Percentiles rank a stretch among this genome's conserved stretches.
phyloP scores from a whole-genome alignment of 2,888 invertebrate genomes.

The Dyspetes luteomarginatus region DNA sequence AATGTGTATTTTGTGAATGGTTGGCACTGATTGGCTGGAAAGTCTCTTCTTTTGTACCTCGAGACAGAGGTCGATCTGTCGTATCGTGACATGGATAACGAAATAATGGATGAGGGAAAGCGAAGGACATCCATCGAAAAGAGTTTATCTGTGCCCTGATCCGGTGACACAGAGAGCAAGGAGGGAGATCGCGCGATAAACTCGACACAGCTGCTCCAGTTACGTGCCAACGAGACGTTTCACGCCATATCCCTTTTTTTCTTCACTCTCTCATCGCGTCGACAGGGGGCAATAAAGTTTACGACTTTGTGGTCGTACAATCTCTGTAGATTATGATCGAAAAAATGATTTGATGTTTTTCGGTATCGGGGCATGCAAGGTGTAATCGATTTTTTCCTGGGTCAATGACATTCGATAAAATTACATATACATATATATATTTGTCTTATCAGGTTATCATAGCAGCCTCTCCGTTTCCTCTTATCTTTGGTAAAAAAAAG shows the following conservation, averaged over 20 bases:
- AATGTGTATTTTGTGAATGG: background rate
- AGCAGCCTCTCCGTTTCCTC: no score
- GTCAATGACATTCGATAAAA: background rate
- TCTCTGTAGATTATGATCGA: conserved; percentile 3
- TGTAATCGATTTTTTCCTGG: conserved; percentile 14
- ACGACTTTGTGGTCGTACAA: background rate
- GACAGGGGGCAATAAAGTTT: conserved; percentile 8
- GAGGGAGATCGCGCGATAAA: background rate
- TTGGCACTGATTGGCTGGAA: no score
- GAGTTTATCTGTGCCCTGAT: background rate
- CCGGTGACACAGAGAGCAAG: background rate
- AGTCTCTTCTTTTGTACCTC: conserved; percentile 24
- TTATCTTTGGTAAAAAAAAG: no score
- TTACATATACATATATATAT: background rate
- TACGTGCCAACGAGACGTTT: background rate
- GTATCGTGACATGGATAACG: conserved; percentile 41
- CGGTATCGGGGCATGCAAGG: background rate
- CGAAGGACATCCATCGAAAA: background rate
- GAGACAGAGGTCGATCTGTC: conserved; percentile 1
- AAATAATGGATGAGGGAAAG: conserved; percentile 2
- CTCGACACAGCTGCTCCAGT: conserved; percentile 19
- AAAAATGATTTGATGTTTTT: background rate
- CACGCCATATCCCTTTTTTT: background rate
- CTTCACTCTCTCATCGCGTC: background rate
- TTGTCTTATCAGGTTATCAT: background rate